These are phyloP conservation scores for Linyphia triangularis DNA, from an alignment of 2,888 invertebrate species.

Conservation along the genomic window DNA sequence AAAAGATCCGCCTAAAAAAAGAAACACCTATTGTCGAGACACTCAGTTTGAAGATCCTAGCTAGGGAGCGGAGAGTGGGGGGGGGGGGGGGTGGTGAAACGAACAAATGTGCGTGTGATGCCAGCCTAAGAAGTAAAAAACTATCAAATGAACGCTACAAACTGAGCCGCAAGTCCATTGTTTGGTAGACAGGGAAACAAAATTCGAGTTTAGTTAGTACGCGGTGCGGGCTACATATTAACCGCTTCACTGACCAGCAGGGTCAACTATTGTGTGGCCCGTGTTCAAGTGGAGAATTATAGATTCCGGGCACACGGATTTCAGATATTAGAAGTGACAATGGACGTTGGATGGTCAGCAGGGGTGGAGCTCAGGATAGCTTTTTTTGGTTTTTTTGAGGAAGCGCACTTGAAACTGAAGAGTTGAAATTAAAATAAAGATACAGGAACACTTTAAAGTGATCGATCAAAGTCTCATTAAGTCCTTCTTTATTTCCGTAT, in stretches of 20 bases:
- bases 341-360: not conserved
- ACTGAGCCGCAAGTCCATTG: constrained; percentile 6
- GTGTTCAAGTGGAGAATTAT: constrained; percentile 8
- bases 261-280: constrained; percentile 41
- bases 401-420: too few species aligned
- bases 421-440: too few species aligned
- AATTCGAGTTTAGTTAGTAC: constrained; percentile 37
- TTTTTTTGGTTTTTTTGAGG: not conserved
- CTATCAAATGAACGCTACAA: constrained; percentile 36
- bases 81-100: not conserved
- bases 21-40: too few species aligned
- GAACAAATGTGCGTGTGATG: not conserved
- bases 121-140: constrained; percentile 22
- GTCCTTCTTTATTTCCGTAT: too few species aligned
- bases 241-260: constrained; percentile 53
- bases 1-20: too few species aligned
- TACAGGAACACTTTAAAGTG: too few species aligned
- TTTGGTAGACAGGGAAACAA: constrained; percentile 6
- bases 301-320: not conserved
- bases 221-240: constrained; percentile 38
- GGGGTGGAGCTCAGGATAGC: not conserved
- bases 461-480: too few species aligned
- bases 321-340: not conserved
- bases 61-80: not conserved
- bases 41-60: not conserved